A percentile compares a stretch with the other conserved stretches of the same genome.
Evolutionary conservation across 2,888 invertebrate genomes (phyloP).

Genomic region (Trachelus stipa): DNA sequence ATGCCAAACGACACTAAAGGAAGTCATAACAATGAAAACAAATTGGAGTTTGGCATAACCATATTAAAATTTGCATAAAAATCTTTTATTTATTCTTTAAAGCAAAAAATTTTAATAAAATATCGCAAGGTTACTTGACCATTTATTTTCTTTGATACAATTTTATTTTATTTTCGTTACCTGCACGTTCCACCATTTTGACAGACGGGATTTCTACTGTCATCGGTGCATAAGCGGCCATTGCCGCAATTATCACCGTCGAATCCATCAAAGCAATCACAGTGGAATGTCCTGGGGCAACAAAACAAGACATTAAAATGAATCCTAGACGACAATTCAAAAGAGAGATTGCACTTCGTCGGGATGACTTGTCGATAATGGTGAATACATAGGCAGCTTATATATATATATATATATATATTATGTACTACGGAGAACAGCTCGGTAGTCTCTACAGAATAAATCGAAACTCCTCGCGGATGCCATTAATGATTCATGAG

Average conservation of each 20-base stretch:
- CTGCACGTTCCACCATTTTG: conserved; percentile 87
- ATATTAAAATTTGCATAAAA: neutral
- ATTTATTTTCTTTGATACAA: neutral
- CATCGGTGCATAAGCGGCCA: conserved; percentile 82
- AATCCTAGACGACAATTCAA: neutral
- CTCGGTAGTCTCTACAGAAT: neutral
- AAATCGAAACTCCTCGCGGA: neutral
- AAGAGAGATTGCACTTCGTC: neutral
- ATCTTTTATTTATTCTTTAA: neutral
- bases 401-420: neutral
- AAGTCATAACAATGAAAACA: too few species aligned
- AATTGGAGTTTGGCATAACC: neutral
- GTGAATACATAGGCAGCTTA: neutral
- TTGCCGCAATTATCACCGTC: conserved; percentile 82
- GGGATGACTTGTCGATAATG: neutral
- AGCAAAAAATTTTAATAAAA: neutral
- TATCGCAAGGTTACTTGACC: neutral
- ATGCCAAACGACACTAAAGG: too few species aligned
- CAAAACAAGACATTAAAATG: neutral
- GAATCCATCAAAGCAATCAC: conserved; percentile 85
- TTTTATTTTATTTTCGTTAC: conserved; percentile 66
- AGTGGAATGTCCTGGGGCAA: conserved; percentile 76
- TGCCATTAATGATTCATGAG: conserved; percentile 7
- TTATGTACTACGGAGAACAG: neutral
- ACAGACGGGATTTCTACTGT: conserved; percentile 74